phyloP scores from a whole-genome alignment of 2,797 vertebrate species.

The Sarcophilus harrisii region DNA sequence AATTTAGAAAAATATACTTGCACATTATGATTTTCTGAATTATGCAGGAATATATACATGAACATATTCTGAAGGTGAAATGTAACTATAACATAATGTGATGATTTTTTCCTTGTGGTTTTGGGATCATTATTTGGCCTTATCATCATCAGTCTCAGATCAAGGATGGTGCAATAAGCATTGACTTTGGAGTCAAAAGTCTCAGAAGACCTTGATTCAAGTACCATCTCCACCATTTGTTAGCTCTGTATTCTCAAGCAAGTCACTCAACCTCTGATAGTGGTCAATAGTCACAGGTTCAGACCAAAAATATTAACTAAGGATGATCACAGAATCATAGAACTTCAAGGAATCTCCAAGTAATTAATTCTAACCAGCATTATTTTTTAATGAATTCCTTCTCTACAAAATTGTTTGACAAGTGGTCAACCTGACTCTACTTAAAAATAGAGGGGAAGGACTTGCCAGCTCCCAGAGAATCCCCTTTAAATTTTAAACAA shows the following conservation, averaged over 20 bases:
- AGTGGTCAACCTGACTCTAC: neutral
- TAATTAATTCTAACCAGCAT: neutral
- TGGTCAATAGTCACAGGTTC: neutral
- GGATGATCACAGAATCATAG: neutral
- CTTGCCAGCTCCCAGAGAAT: neutral
- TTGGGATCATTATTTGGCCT: neutral
- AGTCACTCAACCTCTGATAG: neutral
- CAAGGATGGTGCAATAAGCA: neutral
- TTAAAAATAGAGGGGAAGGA: neutral
- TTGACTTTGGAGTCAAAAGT: neutral
- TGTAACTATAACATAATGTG: neutral
- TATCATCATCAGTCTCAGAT: neutral
- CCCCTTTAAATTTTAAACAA: neutral
- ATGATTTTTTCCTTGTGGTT: neutral
- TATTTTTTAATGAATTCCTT: neutral
- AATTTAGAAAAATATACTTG: constrained; percentile 13
- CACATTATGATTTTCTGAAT: constrained; percentile 31
- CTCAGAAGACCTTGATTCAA: neutral
- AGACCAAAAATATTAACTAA: neutral
- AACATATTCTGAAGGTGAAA: neutral
- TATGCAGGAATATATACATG: neutral
- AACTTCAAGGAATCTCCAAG: neutral
- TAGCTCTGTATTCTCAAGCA: neutral
- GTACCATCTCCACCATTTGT: neutral
- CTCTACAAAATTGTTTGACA: neutral